phyloP scores from a whole-genome alignment of 1,140 invertebrate species.

The Drosophila busckii region DNA sequence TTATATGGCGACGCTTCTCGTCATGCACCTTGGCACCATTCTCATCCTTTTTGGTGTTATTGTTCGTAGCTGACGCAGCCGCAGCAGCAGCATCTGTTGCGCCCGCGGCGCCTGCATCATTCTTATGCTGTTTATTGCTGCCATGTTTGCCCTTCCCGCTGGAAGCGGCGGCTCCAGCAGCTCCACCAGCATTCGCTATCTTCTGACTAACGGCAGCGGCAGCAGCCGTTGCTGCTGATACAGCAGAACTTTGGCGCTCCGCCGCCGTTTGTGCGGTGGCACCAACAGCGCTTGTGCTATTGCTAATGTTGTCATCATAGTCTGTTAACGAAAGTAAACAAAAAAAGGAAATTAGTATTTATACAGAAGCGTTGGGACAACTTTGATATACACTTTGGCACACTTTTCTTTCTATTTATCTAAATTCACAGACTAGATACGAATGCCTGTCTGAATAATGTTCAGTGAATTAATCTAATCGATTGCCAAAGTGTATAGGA shows the following conservation, averaged over 20 bases:
- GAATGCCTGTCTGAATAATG: too few relatives aligned
- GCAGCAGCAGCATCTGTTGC: too few relatives aligned
- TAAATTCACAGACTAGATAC: too few relatives aligned
- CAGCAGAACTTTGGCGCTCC: conserved; percentile 62
- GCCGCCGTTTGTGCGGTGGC: conserved; percentile 22
- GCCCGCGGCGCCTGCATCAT: too few relatives aligned
- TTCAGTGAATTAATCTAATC: too few relatives aligned
- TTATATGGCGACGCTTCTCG: conserved; percentile 97
- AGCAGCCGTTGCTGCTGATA: conserved; percentile 61
- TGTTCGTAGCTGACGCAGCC: conserved; percentile 64
- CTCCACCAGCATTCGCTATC: conserved; percentile 44
- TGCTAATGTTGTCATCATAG: conserved; percentile 81
- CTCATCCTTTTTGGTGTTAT: conserved; percentile 84
- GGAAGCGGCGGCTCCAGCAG: conserved; percentile 15
- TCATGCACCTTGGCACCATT: conserved; percentile 88
- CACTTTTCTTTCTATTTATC: too few relatives aligned
- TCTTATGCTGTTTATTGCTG: conserved; percentile 54
- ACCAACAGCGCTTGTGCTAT: conserved; percentile 25
- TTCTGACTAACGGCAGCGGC: conserved; percentile 66
- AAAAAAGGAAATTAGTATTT: conserved; percentile 7
- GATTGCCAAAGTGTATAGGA: too few relatives aligned
- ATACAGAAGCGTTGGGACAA: background rate
- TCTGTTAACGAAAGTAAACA: conserved; percentile 80
- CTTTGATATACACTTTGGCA: too few relatives aligned
- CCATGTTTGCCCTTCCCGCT: conserved; percentile 27